Evolutionary conservation across 37 sponge, comb jelly and placozoan species (phyloP).

Genomic region (Amphimedon queenslandica): DNA sequence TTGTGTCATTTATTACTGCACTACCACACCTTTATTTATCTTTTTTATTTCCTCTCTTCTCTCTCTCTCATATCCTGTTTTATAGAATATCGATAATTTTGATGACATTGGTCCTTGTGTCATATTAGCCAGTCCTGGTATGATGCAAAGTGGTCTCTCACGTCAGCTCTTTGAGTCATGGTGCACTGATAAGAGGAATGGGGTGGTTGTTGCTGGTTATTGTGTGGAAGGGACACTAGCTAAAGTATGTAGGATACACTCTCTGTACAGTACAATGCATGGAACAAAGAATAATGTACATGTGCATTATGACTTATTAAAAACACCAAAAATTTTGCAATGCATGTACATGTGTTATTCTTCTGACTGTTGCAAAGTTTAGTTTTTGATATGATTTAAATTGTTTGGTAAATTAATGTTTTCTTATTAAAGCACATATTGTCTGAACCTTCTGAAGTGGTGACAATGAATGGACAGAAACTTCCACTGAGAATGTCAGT

Average conservation of each 20-base stretch:
- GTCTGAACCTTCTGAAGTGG: constrained; percentile 92
- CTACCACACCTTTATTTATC: neutral
- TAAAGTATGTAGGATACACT: constrained; percentile 71
- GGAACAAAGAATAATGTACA: neutral
- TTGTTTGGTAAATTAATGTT: neutral
- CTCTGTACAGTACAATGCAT: too few relatives aligned
- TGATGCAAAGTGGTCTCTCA: constrained; percentile 99
- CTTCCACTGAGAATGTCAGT: constrained; percentile 87
- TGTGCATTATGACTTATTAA: too few relatives aligned
- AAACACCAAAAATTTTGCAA: too few relatives aligned
- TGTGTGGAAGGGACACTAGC: constrained; percentile 99
- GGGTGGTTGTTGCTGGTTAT: constrained; percentile 95
- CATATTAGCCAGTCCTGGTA: constrained; percentile 98
- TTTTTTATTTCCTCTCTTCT: neutral
- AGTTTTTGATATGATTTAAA: neutral
- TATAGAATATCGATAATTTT: constrained; percentile 88
- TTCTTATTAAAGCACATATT: constrained; percentile 63
- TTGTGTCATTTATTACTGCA: neutral
- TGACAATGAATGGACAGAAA: constrained; percentile 79
- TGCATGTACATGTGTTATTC: too few relatives aligned
- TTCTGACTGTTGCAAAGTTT: neutral
- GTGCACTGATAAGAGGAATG: constrained; percentile 96
- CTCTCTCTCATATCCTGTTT: neutral
- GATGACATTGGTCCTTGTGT: constrained; percentile 97
- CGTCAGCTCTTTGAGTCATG: constrained; percentile 96